Evolutionary conservation across 1,140 invertebrate species (phyloP), one percentile per base, ranked within the genome.

Genomic region (Leptestheria dahalacensis): DNA sequence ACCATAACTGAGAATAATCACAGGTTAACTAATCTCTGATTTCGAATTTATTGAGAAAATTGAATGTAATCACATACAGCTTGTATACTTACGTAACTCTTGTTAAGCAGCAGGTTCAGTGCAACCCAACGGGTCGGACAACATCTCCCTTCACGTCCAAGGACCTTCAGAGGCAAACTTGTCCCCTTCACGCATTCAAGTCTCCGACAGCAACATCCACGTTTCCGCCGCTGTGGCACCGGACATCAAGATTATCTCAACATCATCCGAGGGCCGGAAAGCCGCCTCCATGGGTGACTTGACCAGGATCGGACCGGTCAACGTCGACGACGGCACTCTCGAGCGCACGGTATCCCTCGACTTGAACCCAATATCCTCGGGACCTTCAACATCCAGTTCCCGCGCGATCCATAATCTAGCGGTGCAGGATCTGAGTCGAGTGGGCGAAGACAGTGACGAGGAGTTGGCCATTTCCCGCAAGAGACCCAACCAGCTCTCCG

Each of bases 261-360:
- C 23, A 15, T 4, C 24, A 10, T 29, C 53, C 21, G 28, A 55
- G 21, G 82, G 82, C 64, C 74, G 85, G 25, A 87, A 86, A 74
- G 85, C 86, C 1, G 82, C 84, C 0, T 88, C 86, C 57, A 73
- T 88, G 2, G 86, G 85, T 2, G 87, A 89, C 70, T 70, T 89
- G 28, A 86, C 85, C 0, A 82, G 81, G 68, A 80, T 87, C 62
- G 82, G 85, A 63, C 73, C 77, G 2, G 73, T 71, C 61, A 63
- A 68, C 64, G 49, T 69, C 67, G n/a, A 73, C 76, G 29, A 83
- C 20, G 64, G 51, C 9, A 61, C 80, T 23, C 70, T 89, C 21
- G 86, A 89, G 71, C 76, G 87, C 62, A 85, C 87, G 0, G 84
- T 88, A 66, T 89, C 86, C 64, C 70, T 89, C 11, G 87, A 89